These are phyloP conservation scores for Tamandua tetradactyla DNA, from an alignment of 2,797 vertebrate species.

Conservation along the genomic window DNA sequence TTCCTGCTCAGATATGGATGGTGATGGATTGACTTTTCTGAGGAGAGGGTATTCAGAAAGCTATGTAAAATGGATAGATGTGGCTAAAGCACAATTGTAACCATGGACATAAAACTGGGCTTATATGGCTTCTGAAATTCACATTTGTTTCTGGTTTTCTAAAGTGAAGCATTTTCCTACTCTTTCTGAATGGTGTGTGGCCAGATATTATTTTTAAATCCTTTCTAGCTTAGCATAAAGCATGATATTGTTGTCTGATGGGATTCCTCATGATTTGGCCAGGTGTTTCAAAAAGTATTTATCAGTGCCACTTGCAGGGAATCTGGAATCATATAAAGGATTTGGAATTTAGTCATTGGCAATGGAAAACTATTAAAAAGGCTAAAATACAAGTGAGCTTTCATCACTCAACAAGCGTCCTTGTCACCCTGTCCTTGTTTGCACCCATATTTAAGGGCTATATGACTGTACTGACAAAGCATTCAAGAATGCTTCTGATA, in stretches of 20 bases:
- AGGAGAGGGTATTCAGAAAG: not conserved
- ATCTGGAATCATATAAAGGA: not conserved
- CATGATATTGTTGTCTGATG: not conserved
- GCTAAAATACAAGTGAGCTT: not conserved
- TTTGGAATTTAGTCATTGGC: not conserved
- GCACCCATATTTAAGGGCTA: not conserved
- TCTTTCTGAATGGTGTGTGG: not conserved
- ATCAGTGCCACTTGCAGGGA: not conserved
- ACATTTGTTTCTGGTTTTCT: not conserved
- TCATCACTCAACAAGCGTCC: not conserved
- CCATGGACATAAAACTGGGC: not conserved
- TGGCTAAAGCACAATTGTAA: not conserved
- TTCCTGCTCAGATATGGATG: not conserved
- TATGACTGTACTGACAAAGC: not conserved
- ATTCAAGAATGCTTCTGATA: not conserved
- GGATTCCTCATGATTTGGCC: not conserved
- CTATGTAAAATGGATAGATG: not conserved
- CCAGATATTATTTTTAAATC: not conserved
- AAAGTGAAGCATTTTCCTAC: not conserved
- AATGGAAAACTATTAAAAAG: conserved; percentile 10
- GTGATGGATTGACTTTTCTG: not conserved
- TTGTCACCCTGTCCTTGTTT: not conserved
- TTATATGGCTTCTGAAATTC: not conserved
- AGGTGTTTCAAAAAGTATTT: not conserved
- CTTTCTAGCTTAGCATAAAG: not conserved